phyloP scores from a whole-genome alignment of 2,797 vertebrate species.

The Enteromius treurensis region DNA sequence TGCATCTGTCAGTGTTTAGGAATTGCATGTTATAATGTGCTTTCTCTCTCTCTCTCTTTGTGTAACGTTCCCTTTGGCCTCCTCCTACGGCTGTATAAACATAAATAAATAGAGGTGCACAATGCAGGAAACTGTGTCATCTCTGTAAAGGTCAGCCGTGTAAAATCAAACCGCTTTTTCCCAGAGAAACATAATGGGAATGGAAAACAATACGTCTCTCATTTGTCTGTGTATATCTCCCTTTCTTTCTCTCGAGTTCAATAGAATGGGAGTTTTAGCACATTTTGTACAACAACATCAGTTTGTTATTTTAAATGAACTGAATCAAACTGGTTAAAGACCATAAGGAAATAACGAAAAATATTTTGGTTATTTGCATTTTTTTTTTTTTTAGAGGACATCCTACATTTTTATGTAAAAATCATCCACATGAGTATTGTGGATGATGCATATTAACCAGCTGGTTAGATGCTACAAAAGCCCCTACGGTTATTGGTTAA shows the following conservation, averaged over 20 bases:
- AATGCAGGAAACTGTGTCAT: conserved; percentile 40
- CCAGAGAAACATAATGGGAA: background rate
- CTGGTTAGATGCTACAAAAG: background rate
- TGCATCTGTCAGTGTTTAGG: conserved; percentile 18
- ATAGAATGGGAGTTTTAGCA: background rate
- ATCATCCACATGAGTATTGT: background rate
- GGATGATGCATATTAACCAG: background rate
- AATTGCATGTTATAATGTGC: conserved; percentile 22
- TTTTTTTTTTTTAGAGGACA: background rate
- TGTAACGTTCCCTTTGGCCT: conserved; percentile 21
- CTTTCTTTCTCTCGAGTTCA: background rate
- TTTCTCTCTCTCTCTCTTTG: conserved; percentile 13
- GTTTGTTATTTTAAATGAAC: background rate
- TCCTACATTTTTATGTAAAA: too few relatives aligned
- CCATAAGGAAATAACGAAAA: background rate
- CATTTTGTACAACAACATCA: background rate
- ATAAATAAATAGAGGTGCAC: conserved; percentile 28
- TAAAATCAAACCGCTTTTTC: conserved; percentile 19
- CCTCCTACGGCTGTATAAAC: conserved; percentile 8
- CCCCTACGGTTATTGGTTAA: background rate
- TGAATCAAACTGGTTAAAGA: background rate
- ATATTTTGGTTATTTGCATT: background rate
- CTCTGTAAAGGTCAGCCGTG: conserved; percentile 46
- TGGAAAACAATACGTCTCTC: background rate
- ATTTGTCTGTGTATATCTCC: background rate